Base-by-base conservation (phyloP, 2,888 invertebrate species). In the Ophioninae sp. region DNA sequence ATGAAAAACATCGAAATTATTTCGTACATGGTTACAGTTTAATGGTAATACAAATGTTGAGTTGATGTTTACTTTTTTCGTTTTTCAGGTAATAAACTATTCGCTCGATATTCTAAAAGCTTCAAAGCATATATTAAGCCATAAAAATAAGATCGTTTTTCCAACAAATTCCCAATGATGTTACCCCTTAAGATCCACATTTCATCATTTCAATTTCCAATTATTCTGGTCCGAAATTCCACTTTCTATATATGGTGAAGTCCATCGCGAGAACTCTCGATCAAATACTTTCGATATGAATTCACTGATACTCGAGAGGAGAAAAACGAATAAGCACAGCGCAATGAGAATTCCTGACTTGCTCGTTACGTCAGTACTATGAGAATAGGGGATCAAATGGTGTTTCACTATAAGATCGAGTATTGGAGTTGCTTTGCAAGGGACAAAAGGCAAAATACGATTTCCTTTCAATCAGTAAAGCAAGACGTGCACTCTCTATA, bases 401-500 rank as follows among this genome's bases (percentile, higher is more conserved):
- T 37, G 64, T 39, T 20, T 65, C 37, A 30, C 64, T 51, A 65
- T 56, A 65, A 22, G 22, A 75, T 56, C 59, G 58, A 75, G 58
- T 23, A 20, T 68, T 44, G 58, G 41, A 20, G 51, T 22, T 37
- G 9, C 58, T 58, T 37, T 20, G 20, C 23, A 13, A 9, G 71
- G n/a, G 44, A 73, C 44, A 69, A 79, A 65, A 79, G 72, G 41
- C 37, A 22, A 44, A 59, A 87, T 86, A 87, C 85, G 87, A 89
- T 90, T 87, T 86, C 83, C 87, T 89, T 90, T 90, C 89, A 88
- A 89, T 90, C 90, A 88, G 86, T 85, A 85, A 83, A 67, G 67
- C 23, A 56, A 74, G 64, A 82, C 69, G 64, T 59, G 76, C 76
- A 58, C 78, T 56, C 64, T 71, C 71, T 64, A 69, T 2, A n/a